Evolutionary conservation across 2,888 invertebrate genomes (phyloP).

Genomic region (Tachina lurida): DNA sequence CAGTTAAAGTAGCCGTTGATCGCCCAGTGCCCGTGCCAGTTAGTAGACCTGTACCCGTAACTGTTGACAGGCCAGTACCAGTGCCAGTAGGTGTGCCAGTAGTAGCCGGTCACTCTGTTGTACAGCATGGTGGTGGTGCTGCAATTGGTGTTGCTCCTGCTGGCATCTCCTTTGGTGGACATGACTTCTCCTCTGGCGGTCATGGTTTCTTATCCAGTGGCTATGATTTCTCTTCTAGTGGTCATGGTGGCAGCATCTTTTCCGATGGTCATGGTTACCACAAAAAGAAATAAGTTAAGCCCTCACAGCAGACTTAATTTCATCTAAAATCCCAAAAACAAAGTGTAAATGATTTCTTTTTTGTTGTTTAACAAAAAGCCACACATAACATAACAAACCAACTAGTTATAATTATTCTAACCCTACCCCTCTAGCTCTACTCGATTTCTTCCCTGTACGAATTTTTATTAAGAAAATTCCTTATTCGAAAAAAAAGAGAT

Average conservation of each 20-base stretch:
- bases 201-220: slow-evolving; percentile 74
- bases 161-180: slow-evolving; percentile 53
- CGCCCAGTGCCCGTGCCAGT: slow-evolving; percentile 87
- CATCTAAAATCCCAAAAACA: slow-evolving; percentile 65
- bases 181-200: slow-evolving; percentile 69
- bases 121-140: slow-evolving; percentile 77
- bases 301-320: slow-evolving; percentile 39
- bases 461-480: slow-evolving; percentile 52
- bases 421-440: slow-evolving; percentile 33
- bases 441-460: slow-evolving; percentile 8
- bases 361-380: slow-evolving; percentile 42
- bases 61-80: slow-evolving; percentile 80
- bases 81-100: slow-evolving; percentile 84
- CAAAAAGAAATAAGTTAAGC: slow-evolving; percentile 73
- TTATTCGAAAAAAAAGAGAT: slow-evolving; percentile 43
- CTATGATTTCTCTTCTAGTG: slow-evolving; percentile 75
- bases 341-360: slow-evolving; percentile 70
- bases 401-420: slow-evolving; percentile 69
- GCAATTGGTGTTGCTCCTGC: slow-evolving; percentile 13
- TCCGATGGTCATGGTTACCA: slow-evolving; percentile 71
- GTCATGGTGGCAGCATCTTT: slow-evolving; percentile 73
- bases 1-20: slow-evolving; percentile 87
- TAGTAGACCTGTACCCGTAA: slow-evolving; percentile 82
- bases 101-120: slow-evolving; percentile 77
- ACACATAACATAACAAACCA: slow-evolving; percentile 59